Percentiles rank a stretch among this genome's conserved stretches.
phyloP scores from a whole-genome alignment of 2,888 invertebrate species.

The Ormyrus rosae region DNA sequence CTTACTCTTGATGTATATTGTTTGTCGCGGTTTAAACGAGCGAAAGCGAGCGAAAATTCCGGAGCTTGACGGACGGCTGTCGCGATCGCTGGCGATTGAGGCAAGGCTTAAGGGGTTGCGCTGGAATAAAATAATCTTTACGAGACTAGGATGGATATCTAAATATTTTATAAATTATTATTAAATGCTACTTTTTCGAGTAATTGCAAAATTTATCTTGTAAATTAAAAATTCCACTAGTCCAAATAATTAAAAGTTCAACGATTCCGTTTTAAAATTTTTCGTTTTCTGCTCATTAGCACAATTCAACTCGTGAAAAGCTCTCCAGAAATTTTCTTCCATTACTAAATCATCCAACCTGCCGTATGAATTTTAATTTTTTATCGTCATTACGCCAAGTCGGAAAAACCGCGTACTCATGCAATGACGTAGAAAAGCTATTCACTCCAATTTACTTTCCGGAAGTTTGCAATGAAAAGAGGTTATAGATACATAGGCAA shows the following conservation, averaged over 20 bases:
- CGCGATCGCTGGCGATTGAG: conserved; percentile 16
- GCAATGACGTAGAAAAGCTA: conserved; percentile 37
- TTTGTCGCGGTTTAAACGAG: conserved; percentile 14
- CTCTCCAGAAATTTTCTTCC: background rate
- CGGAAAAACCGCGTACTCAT: conserved; percentile 11
- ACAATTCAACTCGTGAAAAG: no score
- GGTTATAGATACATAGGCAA: no score
- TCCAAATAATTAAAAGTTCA: no score
- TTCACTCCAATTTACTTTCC: conserved; percentile 60
- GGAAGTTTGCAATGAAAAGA: conserved; percentile 59
- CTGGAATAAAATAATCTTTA: no score
- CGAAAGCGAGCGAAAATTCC: background rate
- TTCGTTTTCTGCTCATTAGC: no score
- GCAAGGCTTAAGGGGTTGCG: no score
- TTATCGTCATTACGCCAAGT: background rate
- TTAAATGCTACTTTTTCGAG: no score
- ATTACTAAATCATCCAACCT: conserved; percentile 19
- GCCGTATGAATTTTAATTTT: conserved; percentile 34
- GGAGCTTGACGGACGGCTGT: conserved; percentile 19
- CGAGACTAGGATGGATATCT: no score
- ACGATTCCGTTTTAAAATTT: no score
- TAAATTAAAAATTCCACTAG: no score
- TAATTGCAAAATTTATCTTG: no score
- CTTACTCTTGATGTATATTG: conserved; percentile 9
- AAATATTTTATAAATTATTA: no score